These are phyloP conservation scores for Gobius niger DNA, from an alignment of 2,113 vertebrate species.

Conservation along the genomic window DNA sequence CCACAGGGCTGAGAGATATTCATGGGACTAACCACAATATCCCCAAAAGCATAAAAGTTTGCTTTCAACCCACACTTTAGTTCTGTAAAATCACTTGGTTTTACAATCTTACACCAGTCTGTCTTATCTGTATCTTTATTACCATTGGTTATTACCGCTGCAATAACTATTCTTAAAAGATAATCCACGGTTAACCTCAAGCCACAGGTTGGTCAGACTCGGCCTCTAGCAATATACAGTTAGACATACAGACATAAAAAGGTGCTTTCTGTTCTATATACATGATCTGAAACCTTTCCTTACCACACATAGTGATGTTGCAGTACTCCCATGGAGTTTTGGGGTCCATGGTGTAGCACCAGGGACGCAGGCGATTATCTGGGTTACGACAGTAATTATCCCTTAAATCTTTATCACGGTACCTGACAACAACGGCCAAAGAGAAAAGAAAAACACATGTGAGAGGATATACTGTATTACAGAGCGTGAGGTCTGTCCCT, in stretches of 20 bases:
- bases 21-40: constrained; percentile 24
- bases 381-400: constrained; percentile 99
- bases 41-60: constrained; percentile 35
- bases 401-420: constrained; percentile 90
- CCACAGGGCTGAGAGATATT: constrained; percentile 11
- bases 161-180: constrained; percentile 10
- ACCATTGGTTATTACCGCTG: not conserved
- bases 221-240: constrained; percentile 7
- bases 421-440: constrained; percentile 74
- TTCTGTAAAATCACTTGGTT: constrained; percentile 16
- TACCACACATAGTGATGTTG: constrained; percentile 93
- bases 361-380: constrained; percentile 88
- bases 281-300: constrained; percentile 54
- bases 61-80: constrained; percentile 9
- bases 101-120: constrained; percentile 6
- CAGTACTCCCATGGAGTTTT: constrained; percentile 94
- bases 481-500: constrained; percentile 43
- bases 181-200: not conserved
- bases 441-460: not conserved
- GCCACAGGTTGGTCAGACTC: not conserved
- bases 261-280: constrained; percentile 9
- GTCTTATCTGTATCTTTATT: too few species aligned
- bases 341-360: constrained; percentile 96
- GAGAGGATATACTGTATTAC: constrained; percentile 45
- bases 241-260: constrained; percentile 1